Evolutionary conservation across 2,797 vertebrate species (phyloP).

Genomic region (Atherinosoma microstoma): DNA sequence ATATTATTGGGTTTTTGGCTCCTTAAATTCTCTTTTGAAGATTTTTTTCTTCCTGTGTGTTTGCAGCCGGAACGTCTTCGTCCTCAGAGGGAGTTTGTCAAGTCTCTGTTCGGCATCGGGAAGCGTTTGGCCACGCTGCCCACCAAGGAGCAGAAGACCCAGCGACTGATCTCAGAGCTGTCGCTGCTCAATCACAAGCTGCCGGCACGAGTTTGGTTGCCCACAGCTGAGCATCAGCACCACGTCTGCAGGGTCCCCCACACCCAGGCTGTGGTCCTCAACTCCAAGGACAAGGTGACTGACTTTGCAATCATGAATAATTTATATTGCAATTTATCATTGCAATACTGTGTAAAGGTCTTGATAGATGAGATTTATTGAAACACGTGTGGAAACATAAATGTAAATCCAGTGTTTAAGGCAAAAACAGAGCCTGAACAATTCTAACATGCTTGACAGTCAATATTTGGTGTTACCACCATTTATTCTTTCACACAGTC

Average conservation of each 20-base stretch:
- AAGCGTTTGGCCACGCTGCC: conserved; percentile 93
- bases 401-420: not conserved
- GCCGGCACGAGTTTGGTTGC: conserved; percentile 92
- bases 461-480: too few relatives aligned
- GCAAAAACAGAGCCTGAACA: not conserved
- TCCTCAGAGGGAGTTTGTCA: conserved; percentile 94
- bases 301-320: not conserved
- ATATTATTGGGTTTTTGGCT: not conserved
- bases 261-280: conserved; percentile 93
- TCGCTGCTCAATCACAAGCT: conserved; percentile 95
- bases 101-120: conserved; percentile 93
- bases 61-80: conserved; percentile 89
- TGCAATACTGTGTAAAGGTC: not conserved
- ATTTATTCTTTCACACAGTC: too few relatives aligned
- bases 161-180: conserved; percentile 92
- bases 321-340: too few relatives aligned
- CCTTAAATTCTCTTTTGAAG: not conserved
- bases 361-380: not conserved
- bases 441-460: too few relatives aligned
- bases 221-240: conserved; percentile 87
- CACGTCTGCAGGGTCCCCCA: conserved; percentile 88
- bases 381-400: not conserved
- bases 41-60: not conserved
- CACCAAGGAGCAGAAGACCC: conserved; percentile 97
- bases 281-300: conserved; percentile 94